Evolutionary conservation across 2,888 invertebrate genomes (phyloP), one percentile per base, ranked within the genome.

Genomic region (Drosophila paracracens): DNA sequence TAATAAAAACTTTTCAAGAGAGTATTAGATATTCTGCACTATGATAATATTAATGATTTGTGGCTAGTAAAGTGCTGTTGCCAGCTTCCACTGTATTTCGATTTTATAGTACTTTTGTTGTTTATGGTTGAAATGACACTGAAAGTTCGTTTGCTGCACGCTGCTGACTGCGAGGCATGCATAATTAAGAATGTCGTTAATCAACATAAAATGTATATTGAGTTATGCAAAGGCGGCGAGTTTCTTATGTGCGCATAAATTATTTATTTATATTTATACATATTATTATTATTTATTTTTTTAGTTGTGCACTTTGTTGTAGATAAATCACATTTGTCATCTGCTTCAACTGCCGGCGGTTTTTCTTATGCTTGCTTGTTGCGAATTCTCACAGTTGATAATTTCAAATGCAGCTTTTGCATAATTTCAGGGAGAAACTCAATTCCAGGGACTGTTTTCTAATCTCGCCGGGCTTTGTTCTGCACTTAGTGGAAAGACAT

Each of bases 101-200:
- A 25, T 43, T 59, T 51, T 33, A 33, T 66, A n/a, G 25, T 51
- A 25, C 36, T 65, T 21, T 36, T 35, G 27, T 16, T 59, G 25
- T 56, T 38, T 53, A 29, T 59, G 64, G 43, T 53, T 73, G 21
- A 59, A 77, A 52, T 76, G 76, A 25, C 75, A 76, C 75, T 76
- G 77, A 67, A 53, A 53, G 27, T 65, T 58, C 33, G 66, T 16
- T 48, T 38, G 64, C 29, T 53, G 60, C 50, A 63, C 63, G 54
- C 60, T 61, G 73, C 46, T 73, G 78, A 70, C 70, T 74, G 61
- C 54, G 79, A 74, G 63, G 70, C 63, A 63, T 78, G 78, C 70
- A 77, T 70, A 78, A 74, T 64, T 54, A 61, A 63, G 52, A 46
- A 62, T 38, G 43, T 54, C 16, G 53, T 68, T 73, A 43, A 52